Conservation (phyloP, 2,888 invertebrate genomes). For the Charanyca ferruginea region DNA sequence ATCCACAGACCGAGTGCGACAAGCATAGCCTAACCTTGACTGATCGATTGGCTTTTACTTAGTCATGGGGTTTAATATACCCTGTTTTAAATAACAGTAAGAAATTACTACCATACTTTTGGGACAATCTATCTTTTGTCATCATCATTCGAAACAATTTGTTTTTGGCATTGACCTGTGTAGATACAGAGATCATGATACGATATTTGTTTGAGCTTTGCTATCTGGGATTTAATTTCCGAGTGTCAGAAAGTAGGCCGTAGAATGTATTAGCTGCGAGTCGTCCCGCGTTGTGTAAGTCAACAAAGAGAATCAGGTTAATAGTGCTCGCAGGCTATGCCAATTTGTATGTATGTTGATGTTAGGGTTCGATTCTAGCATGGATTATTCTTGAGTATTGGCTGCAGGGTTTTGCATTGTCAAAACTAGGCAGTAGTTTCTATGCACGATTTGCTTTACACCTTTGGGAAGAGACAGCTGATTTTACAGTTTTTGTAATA, state of each 20-base stretch:
- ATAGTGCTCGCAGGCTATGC: slow-evolving; percentile 23
- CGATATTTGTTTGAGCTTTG: slow-evolving; percentile 8
- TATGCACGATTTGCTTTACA: background rate
- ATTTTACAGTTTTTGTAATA: too few species aligned
- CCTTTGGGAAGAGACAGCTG: background rate
- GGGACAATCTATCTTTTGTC: too few species aligned
- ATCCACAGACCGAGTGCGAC: too few species aligned
- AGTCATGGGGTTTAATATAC: too few species aligned
- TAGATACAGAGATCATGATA: background rate
- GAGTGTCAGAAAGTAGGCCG: slow-evolving; percentile 49
- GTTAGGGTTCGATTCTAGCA: slow-evolving; percentile 7
- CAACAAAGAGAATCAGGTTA: slow-evolving; percentile 52
- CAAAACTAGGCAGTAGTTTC: background rate
- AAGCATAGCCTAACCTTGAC: too few species aligned
- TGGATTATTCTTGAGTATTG: background rate
- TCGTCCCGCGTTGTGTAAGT: slow-evolving; percentile 30
- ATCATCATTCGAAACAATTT: slow-evolving; percentile 4
- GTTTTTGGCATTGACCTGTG: slow-evolving; percentile 1
- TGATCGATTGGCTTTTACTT: too few species aligned
- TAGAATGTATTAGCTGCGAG: slow-evolving; percentile 27
- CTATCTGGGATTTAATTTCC: slow-evolving; percentile 49
- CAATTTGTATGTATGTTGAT: slow-evolving; percentile 24
- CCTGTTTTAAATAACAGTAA: too few species aligned
- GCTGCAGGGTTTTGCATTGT: background rate
- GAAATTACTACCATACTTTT: too few species aligned